Evolutionary conservation across 1,140 invertebrate genomes (phyloP).

Genomic region (Calliphora vicina): DNA sequence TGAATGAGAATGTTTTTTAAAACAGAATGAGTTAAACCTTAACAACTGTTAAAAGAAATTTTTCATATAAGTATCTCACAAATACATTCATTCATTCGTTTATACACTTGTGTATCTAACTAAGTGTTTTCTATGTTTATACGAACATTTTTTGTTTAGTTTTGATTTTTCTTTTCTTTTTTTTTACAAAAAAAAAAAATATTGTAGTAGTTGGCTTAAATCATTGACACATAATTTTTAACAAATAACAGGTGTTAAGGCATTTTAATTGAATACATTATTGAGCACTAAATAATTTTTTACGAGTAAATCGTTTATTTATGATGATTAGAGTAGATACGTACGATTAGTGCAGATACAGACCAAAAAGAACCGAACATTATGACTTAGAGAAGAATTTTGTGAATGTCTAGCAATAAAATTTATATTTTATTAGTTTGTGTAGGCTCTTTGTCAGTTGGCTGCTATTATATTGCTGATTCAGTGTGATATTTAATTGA

Average conservation of each 20-base stretch:
- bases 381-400: neutral
- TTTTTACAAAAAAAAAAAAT: constrained; percentile 11
- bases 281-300: constrained; percentile 5
- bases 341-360: neutral
- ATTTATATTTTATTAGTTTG: neutral
- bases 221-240: constrained; percentile 43
- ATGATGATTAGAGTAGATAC: neutral
- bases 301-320: neutral
- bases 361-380: neutral
- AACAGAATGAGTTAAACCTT: neutral
- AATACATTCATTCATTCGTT: neutral
- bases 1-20: neutral
- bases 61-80: neutral
- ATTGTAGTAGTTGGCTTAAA: constrained; percentile 39
- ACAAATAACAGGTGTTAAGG: constrained; percentile 40
- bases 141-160: no score
- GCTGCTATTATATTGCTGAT: no score
- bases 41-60: neutral
- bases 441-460: neutral
- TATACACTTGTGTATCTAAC: no score
- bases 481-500: no score
- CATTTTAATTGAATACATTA: constrained; percentile 1
- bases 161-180: no score
- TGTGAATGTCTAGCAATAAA: neutral
- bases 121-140: no score